Evolutionary conservation across 2,797 vertebrate species (phyloP).

Genomic region (Steatocranus sp.): DNA sequence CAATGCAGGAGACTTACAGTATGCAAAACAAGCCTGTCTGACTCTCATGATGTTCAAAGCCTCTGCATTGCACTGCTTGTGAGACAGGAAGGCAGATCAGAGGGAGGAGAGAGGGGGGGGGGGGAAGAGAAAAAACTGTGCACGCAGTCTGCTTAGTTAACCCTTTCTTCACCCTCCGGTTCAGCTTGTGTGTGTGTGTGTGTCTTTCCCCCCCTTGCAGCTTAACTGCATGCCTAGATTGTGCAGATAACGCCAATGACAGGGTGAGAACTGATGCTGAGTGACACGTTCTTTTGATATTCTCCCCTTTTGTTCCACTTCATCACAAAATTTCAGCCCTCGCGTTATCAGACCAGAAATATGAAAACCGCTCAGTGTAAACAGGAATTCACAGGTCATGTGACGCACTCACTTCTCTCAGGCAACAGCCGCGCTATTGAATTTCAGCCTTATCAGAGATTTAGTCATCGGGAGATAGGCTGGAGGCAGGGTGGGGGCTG

Average conservation of each 20-base stretch:
- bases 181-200: not conserved
- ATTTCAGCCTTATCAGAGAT: conserved; percentile 53
- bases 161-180: conserved; percentile 48
- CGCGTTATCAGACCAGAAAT: conserved; percentile 14
- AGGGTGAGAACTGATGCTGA: conserved; percentile 9
- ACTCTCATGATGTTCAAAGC: conserved; percentile 69
- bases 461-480: conserved; percentile 48
- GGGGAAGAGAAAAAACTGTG: not conserved
- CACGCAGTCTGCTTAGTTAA: conserved; percentile 65
- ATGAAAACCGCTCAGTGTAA: conserved; percentile 16
- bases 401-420: conserved; percentile 38
- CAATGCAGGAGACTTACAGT: conserved; percentile 73
- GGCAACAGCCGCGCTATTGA: conserved; percentile 24
- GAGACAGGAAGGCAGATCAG: conserved; percentile 71
- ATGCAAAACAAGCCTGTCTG: conserved; percentile 74
- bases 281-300: not conserved
- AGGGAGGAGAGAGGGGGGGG: not conserved
- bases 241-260: conserved; percentile 55
- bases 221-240: conserved; percentile 46
- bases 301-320: not conserved
- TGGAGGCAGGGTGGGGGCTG: conserved; percentile 16
- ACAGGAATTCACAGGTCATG: conserved; percentile 52
- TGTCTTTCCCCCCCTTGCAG: conserved; percentile 6
- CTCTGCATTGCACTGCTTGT: conserved; percentile 50
- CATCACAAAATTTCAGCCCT: conserved; percentile 1